Base-by-base conservation (phyloP, 2,797 vertebrate species). In the Arremon brunneinucha region DNA sequence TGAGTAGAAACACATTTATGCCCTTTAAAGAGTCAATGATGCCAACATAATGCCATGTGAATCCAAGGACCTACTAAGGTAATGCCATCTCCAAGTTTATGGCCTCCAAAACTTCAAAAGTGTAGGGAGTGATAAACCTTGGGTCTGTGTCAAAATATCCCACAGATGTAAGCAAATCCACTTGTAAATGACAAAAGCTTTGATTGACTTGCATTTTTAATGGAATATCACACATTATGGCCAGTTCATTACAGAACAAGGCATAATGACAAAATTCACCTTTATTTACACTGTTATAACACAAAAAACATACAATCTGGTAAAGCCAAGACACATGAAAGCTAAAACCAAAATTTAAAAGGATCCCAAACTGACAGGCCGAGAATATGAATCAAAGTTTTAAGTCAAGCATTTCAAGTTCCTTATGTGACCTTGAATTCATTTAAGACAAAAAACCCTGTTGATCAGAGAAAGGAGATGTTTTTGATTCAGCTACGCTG, bases 361-460 rank as follows among this genome's bases (percentile, higher is more conserved):
- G 28, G 23, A 41, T 11, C 24, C 78, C 32, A 23, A 67, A 74
- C 2, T 49, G 13, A 50, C 11, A 41, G 22, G 14, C 8, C 75
- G 5, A 7, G 23, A 87, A 77, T 17, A 71, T 2, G 6, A 71
- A 75, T 22, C 30, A 68, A 68, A 75, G 18, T 19, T 81, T 30
- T 55, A 70, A 55, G 37, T 27, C 50, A 69, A 9, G 34, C 35
- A 55, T 63, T 87, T 67, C 56, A 24, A 74, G 52, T 93, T 78
- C 64, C n/a, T 72, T 19, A 52, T 46, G 11, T 92, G 96, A 97
- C 97, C 97, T 98, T 97, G 96, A 97, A 92, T 12, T 92, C 20
- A 28, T 59, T 57, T 44, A 67, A 71, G 41, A 89, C 39, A 82
- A 78, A 83, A 76, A 81, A 14, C 0, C 8, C 15, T 5, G 2